phyloP scores from a whole-genome alignment of 1,140 invertebrate species.

The Cardiocondyla obscurior region DNA sequence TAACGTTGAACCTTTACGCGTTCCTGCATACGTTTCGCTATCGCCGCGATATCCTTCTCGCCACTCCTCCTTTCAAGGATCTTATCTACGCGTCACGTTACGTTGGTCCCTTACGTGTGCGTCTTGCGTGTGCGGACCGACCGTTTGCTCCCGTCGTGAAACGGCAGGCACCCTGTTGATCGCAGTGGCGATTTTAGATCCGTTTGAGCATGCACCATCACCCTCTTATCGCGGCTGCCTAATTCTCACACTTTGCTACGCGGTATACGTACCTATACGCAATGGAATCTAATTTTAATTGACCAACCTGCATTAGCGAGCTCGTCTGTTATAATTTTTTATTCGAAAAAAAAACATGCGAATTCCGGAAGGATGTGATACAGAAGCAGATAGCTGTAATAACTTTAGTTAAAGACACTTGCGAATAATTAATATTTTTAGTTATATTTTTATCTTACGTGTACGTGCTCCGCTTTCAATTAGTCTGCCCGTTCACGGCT shows the following conservation, averaged over 20 bases:
- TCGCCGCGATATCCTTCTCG: slow-evolving; percentile 59
- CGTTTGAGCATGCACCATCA: slow-evolving; percentile 1
- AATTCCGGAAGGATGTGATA: background rate
- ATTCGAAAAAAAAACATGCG: too few species aligned
- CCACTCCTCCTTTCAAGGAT: slow-evolving; percentile 58
- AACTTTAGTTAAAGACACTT: background rate
- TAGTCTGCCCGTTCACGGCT: slow-evolving; percentile 27
- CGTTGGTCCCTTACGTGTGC: slow-evolving; percentile 59
- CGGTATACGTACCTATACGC: too few species aligned
- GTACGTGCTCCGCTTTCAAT: background rate
- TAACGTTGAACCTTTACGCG: slow-evolving; percentile 65
- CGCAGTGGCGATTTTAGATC: slow-evolving; percentile 73
- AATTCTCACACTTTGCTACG: background rate
- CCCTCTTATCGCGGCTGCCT: background rate
- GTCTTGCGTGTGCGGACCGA: slow-evolving; percentile 56
- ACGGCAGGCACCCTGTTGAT: slow-evolving; percentile 67
- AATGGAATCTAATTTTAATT: background rate
- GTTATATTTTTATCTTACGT: background rate
- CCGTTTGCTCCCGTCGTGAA: slow-evolving; percentile 67
- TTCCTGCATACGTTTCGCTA: slow-evolving; percentile 73
- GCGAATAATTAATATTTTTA: background rate
- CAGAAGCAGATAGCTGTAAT: background rate
- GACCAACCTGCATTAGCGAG: too few species aligned
- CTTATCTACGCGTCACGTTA: slow-evolving; percentile 76
- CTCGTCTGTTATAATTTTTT: too few species aligned